Base-by-base conservation (phyloP, 2,113 vertebrate genomes). In the Ophiodon elongatus region DNA sequence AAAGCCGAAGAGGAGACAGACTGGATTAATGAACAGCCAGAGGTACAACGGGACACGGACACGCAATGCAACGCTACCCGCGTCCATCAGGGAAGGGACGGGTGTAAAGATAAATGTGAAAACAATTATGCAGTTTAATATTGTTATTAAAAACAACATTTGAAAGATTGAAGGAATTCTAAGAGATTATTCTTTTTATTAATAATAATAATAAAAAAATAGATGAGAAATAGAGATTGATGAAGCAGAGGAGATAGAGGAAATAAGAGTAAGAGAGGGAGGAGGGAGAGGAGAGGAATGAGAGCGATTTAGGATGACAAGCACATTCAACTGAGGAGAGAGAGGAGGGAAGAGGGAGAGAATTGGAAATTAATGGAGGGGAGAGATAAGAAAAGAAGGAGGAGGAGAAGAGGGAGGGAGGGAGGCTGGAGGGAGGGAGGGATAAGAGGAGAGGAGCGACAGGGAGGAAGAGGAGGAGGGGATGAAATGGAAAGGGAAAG, bases 231-330 rank as follows among this genome's bases (percentile, higher is more conserved):
- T 41, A 21, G 11, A 57, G 56, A 29, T 59, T 14, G 35, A 67
- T 59, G 27, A 6, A 29, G 56, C 13, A 27, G 56, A 59, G 54
- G 39, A 82, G 8, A 31, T 59, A 37, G 4, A 19, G 17, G 39
- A 9, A 14, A n/a, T 54, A 80, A 66, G 25, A 29, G 2, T n/a
- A 13, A 52, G 57, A 41, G 31, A 70, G 27, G 29, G 41, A 79
- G 71, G 59, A 29, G 52, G 15, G 35, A 33, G 66, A 52, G 33
- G 47, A 90, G 72, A 90, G 86, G 86, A 86, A 90, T 80, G 80
- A 84, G 83, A 88, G 79, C 74, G 67, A 88, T 91, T 89, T 89
- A 82, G 82, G 83, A 93, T 85, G 86, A 91, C 80, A 85, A 87
- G 83, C 85, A 89, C 89, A 91, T 91, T 90, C 84, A 84, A 74